Evolutionary conservation across 2,888 invertebrate genomes (phyloP).

Genomic region (Tipula helvola): DNA sequence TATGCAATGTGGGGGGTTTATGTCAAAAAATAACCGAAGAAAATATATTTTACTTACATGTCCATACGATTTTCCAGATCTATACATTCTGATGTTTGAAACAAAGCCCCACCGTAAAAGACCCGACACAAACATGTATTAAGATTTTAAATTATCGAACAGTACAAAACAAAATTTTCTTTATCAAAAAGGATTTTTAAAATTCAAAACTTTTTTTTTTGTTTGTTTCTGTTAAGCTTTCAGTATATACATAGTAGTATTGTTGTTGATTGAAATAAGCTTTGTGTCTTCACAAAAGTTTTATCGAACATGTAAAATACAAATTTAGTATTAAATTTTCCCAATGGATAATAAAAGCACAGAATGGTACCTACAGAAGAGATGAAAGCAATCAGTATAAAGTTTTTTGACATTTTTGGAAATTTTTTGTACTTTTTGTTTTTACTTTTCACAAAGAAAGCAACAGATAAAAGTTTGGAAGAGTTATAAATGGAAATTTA

Average conservation of each 20-base stretch:
- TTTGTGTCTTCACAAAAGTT: neutral
- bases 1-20: neutral
- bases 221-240: neutral
- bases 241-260: neutral
- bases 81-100: neutral
- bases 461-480: neutral
- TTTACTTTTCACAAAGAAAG: neutral
- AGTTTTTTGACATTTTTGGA: conserved; percentile 4
- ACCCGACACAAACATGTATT: neutral
- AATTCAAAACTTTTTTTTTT: neutral
- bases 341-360: neutral
- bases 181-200: neutral
- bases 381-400: neutral
- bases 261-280: neutral
- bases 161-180: neutral
- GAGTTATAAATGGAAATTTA: neutral
- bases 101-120: neutral
- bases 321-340: neutral
- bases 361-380: neutral
- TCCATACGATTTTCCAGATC: neutral
- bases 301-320: neutral
- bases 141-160: neutral
- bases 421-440: neutral
- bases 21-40: neutral
- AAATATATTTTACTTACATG: neutral